Evolutionary conservation across 2,888 invertebrate species (phyloP).

Genomic region (Caradrina kadenii): DNA sequence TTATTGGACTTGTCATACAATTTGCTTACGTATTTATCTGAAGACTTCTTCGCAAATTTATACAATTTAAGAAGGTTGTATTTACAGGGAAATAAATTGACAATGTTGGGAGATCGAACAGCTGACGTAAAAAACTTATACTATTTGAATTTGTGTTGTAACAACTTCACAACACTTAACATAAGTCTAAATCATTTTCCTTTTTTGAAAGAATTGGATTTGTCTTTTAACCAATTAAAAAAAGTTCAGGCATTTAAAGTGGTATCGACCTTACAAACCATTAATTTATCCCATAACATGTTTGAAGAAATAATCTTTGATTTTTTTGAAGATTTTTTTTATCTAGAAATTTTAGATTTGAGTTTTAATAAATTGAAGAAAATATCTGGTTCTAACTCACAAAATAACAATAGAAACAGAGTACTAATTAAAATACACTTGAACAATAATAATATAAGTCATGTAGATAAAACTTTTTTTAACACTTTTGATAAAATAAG

Average conservation of each 20-base stretch:
- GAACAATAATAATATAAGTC: slow-evolving; percentile 31
- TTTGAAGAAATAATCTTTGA: slow-evolving; percentile 21
- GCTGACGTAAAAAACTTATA: slow-evolving; percentile 37
- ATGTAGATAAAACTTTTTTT: slow-evolving; percentile 17
- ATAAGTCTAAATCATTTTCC: slow-evolving; percentile 24
- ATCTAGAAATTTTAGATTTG: slow-evolving; percentile 30
- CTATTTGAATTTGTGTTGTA: slow-evolving; percentile 52
- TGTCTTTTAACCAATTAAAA: slow-evolving; percentile 47
- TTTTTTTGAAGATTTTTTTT: slow-evolving; percentile 10
- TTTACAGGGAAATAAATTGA: slow-evolving; percentile 56
- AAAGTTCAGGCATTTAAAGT: slow-evolving; percentile 10
- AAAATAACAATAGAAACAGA: not conserved
- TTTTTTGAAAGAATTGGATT: slow-evolving; percentile 41
- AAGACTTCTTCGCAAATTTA: slow-evolving; percentile 37
- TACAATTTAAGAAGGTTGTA: slow-evolving; percentile 45
- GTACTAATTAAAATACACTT: slow-evolving; percentile 9
- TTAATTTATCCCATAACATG: slow-evolving; percentile 49
- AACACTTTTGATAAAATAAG: slow-evolving; percentile 20
- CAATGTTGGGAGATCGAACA: slow-evolving; percentile 1
- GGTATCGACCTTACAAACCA: slow-evolving; percentile 17
- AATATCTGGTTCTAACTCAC: not conserved
- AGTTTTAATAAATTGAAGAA: slow-evolving; percentile 39
- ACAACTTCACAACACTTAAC: slow-evolving; percentile 29
- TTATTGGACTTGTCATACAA: slow-evolving; percentile 59
- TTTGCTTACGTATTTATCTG: slow-evolving; percentile 36